Percentiles rank a stretch among this genome's conserved stretches.
These are phyloP conservation scores for Deroptyus accipitrinus DNA, from an alignment of 2,113 vertebrate species.

Conservation along the genomic window DNA sequence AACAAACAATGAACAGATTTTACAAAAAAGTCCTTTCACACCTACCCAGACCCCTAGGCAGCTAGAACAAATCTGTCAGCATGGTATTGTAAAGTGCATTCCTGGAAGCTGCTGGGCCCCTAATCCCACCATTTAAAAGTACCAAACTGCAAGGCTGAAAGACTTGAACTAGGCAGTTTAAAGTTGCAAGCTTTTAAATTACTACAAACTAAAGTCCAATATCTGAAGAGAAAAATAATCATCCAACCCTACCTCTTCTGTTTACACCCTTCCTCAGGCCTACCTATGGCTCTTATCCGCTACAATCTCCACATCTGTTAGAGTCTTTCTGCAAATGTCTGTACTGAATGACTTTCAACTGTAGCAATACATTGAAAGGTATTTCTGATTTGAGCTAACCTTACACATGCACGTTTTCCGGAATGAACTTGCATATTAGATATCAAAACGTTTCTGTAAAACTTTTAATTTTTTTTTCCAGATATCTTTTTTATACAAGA, in stretches of 20 bases:
- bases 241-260: background rate
- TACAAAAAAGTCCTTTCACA: background rate
- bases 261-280: background rate
- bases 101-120: background rate
- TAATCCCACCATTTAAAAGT: conserved; percentile 4
- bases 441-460: background rate
- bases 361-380: background rate
- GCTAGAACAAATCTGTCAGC: conserved; percentile 13
- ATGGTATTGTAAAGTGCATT: conserved; percentile 2
- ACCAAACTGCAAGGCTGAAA: background rate
- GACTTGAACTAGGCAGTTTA: background rate
- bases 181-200: background rate
- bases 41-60: background rate
- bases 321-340: background rate
- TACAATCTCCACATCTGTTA: background rate
- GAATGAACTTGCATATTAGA: background rate
- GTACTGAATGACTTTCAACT: background rate
- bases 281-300: rapidly evolving
- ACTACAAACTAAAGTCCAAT: background rate
- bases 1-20: conserved; percentile 5
- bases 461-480: background rate
- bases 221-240: background rate
- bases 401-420: background rate
- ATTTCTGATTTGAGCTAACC: background rate
- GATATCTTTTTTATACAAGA: background rate